Evolutionary conservation across 1,140 invertebrate species (phyloP).

Genomic region (Zaprionus africanus): DNA sequence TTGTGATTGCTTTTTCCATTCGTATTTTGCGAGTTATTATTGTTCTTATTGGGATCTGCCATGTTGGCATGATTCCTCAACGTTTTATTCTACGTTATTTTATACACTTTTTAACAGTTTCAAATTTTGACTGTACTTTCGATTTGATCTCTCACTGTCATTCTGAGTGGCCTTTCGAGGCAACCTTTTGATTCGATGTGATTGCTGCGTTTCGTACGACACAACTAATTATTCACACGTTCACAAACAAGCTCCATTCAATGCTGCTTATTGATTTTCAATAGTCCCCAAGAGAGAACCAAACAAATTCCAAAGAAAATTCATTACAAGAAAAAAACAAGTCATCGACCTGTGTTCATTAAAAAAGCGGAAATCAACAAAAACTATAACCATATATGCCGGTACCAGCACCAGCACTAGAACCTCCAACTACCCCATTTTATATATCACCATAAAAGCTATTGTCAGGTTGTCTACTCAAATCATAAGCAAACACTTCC

Average conservation of each 20-base stretch:
- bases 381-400: neutral
- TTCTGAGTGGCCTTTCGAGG: constrained; percentile 33
- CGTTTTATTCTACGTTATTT: neutral
- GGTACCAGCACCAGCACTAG: neutral
- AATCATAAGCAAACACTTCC: constrained; percentile 46
- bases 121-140: constrained; percentile 51
- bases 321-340: constrained; percentile 18
- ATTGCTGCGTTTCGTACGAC: constrained; percentile 15
- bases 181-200: constrained; percentile 18
- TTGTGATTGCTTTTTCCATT: constrained; percentile 15
- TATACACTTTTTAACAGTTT: neutral
- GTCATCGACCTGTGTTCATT: constrained; percentile 57
- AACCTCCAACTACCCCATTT: neutral
- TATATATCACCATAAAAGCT: neutral
- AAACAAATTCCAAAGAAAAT: neutral
- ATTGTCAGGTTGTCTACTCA: constrained; percentile 33
- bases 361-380: constrained; percentile 47
- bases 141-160: constrained; percentile 50
- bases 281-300: neutral
- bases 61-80: constrained; percentile 63
- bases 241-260: neutral
- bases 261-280: constrained; percentile 27
- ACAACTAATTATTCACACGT: constrained; percentile 42
- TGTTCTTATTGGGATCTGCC: constrained; percentile 57
- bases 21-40: constrained; percentile 28